Base-by-base conservation (phyloP, 2,888 invertebrate species). In the Campaea margaritaria region DNA sequence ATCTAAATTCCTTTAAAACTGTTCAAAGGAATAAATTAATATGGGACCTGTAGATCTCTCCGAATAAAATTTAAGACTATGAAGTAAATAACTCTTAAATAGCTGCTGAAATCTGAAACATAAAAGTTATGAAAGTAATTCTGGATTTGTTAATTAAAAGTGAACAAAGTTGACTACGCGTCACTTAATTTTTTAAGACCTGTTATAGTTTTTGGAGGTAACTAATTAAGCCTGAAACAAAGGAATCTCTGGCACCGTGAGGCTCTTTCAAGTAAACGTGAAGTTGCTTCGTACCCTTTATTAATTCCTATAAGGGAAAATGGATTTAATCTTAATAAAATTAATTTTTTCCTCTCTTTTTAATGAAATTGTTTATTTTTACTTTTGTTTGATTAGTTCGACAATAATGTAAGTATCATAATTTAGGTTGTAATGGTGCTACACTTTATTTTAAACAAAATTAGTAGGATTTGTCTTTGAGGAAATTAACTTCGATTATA, bases 71-170 rank as follows among this genome's bases (percentile, higher is more conserved):
- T 68, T 69, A 73, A 66, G 68, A 67, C 66, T 69, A 72, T 71
- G 74, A 68, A 64, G 70, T 66, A 63, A 74, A 71, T 14, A 67
- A 70, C n/a, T 72, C 55, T 57, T 55, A 64, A 67, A 72, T 61
- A 55, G 27, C 81, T 54, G 78, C 74, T 78, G 80, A 65, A 60
- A 88, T 88, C 91, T 91, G 91, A 86, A 91, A 91, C 91, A 91
- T 81, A 91, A 75, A 86, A 74, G 70, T 79, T 71, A 76, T 89
- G 81, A 86, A 81, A 78, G 67, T 67, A 75, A 74, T 75, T 79
- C 74, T 74, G 59, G 60, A 60, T 74, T 71, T 61, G 51, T 64
- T 64, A 38, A 13, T 47, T 58, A 61, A 64, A 64, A 16, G 55
- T 60, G 61, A 62, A 65, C 48, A 59, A 70, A 67, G 58, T 48